Conservation (phyloP, 2,797 vertebrate genomes). For the Karalla daura region DNA sequence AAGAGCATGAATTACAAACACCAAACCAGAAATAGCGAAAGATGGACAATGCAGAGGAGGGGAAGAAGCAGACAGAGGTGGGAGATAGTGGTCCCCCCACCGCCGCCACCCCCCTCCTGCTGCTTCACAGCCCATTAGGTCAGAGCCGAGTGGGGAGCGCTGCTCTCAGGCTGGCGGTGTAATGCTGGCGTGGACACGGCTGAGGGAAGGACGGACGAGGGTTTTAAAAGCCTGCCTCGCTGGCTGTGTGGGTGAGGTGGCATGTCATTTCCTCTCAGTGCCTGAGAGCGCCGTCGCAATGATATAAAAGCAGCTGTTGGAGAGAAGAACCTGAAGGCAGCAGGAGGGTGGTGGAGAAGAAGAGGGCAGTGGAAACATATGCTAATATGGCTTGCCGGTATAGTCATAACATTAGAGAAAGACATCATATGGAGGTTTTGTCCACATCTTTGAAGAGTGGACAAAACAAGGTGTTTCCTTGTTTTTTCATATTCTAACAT, state of each 20-base stretch:
- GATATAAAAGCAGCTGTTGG: conserved; percentile 59
- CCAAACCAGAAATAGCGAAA: not conserved
- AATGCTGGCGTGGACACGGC: conserved; percentile 47
- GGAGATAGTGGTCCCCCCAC: conserved; percentile 1
- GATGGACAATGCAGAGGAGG: not conserved
- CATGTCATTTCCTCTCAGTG: conserved; percentile 68
- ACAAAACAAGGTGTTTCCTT: too few species aligned
- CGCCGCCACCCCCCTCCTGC: not conserved
- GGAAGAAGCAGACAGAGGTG: conserved; percentile 21
- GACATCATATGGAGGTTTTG: too few species aligned
- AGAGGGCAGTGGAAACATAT: too few species aligned
- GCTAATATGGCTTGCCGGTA: too few species aligned
- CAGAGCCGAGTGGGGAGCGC: conserved; percentile 48
- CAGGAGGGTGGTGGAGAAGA: conserved; percentile 17
- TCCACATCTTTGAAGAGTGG: too few species aligned
- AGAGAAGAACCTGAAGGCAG: conserved; percentile 15
- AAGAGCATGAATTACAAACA: not conserved
- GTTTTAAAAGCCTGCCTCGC: conserved; percentile 71
- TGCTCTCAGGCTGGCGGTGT: conserved; percentile 59
- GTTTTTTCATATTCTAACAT: too few species aligned
- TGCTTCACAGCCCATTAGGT: conserved; percentile 70
- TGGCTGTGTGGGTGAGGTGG: conserved; percentile 60
- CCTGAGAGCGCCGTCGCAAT: conserved; percentile 47
- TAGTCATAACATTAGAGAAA: not conserved
- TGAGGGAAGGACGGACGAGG: conserved; percentile 42